phyloP scores from a whole-genome alignment of 2,113 vertebrate species.

The Colistium nudipinnis region DNA sequence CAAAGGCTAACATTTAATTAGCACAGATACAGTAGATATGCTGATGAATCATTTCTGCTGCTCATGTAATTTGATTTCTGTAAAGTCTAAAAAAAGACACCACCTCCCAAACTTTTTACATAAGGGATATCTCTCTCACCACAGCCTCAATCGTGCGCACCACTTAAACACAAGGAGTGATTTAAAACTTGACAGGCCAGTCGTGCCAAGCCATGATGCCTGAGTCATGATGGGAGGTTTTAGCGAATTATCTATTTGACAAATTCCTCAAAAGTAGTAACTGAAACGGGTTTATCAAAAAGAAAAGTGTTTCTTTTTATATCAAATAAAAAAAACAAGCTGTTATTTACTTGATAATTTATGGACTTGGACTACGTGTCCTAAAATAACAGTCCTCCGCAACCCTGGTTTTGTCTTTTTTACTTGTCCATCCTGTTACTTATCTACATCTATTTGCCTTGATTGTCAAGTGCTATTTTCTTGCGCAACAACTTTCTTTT shows the following conservation, averaged over 20 bases:
- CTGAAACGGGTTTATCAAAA: background rate
- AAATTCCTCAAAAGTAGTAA: background rate
- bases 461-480: slow-evolving; percentile 16
- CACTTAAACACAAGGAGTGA: background rate
- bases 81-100: background rate
- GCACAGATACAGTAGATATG: background rate
- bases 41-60: background rate
- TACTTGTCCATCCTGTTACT: slow-evolving; percentile 27
- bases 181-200: background rate
- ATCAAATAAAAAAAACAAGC: too few species aligned
- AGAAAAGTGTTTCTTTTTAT: background rate
- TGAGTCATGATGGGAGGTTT: background rate
- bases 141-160: background rate
- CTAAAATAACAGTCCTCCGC: background rate
- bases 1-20: background rate
- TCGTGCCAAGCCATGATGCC: too few species aligned
- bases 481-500: slow-evolving; percentile 36
- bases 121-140: background rate
- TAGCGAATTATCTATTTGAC: background rate
- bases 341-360: background rate
- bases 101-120: background rate
- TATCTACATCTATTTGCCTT: slow-evolving; percentile 28
- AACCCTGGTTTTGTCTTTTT: slow-evolving; percentile 1
- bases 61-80: background rate
- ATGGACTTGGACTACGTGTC: background rate